Base-by-base conservation (phyloP, 2,113 vertebrate genomes). In the Microtus oregoni region DNA sequence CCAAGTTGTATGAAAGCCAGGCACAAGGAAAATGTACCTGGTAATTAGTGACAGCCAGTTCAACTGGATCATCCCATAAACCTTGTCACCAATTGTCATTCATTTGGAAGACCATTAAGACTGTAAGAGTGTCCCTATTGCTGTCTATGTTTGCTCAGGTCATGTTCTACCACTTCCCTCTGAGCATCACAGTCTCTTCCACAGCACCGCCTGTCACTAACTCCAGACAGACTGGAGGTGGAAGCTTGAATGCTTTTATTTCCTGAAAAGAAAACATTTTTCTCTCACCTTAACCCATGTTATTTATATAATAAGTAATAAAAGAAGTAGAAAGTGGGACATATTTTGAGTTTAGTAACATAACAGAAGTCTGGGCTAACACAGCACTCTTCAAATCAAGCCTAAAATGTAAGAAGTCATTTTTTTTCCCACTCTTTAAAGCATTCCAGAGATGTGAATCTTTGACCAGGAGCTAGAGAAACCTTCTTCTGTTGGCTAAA, bases 1-100 rank as follows among this genome's bases (percentile, higher is more conserved):
- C 47, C 58, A 35, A 30, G 44, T 7, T 90, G 65, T 58, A 28
- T 35, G 58, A 87, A 68, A 95, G 61, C 61, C 93, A 94, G 89
- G 55, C 24, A 82, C 94, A 93, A 68, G 58, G n/a, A 77, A 91
- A 96, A 90, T 86, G 55, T 78, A 70, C 72, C 92, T 82, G 77
- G 61, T 95, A 93, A 94, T 96, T 78, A 92, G 72, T 22, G 47
- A 50, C 0, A 86, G 85, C 81, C 38, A 28, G 7, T 68, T 93
- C 73, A 58, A 85, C 50, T 47, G 61, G 79, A 93, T 68, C 79
- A 41, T 2, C 38, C 72, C 22, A 81, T 52, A 76, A 85, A 82
- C 13, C 9, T 77, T 89, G 58, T 92, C 77, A 92, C 26, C 76
- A 79, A 75, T 86, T 92, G 67, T 90, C 88, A 90, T 68, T 88